Evolutionary conservation across 2,797 vertebrate species (phyloP).

Genomic region (Nasua narica): DNA sequence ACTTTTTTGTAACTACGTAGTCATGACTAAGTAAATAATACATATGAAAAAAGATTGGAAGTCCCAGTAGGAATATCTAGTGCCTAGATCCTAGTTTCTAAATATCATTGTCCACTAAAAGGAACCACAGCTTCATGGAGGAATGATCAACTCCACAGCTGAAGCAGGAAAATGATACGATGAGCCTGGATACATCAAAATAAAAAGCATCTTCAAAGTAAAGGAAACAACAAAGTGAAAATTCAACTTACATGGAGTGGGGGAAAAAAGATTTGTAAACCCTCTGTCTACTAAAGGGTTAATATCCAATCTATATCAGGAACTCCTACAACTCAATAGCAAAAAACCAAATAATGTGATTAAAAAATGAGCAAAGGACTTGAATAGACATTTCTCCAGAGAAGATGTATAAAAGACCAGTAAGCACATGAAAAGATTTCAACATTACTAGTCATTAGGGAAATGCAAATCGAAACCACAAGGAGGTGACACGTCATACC

Average conservation of each 20-base stretch:
- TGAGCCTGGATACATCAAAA: background rate
- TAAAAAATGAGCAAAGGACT: background rate
- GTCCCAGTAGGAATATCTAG: background rate
- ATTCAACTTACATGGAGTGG: background rate
- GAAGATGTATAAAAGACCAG: background rate
- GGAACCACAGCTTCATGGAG: background rate
- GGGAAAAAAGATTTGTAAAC: background rate
- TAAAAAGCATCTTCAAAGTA: background rate
- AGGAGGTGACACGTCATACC: background rate
- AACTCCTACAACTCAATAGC: background rate
- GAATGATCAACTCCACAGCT: background rate
- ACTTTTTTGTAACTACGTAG: background rate
- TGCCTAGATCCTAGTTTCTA: conserved; percentile 4
- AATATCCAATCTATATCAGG: background rate
- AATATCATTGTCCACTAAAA: background rate
- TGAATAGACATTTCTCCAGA: background rate
- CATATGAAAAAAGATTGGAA: background rate
- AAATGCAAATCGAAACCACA: background rate
- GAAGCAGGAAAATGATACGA: background rate
- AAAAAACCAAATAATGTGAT: background rate
- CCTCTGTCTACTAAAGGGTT: background rate
- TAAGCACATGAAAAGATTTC: background rate
- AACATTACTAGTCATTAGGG: background rate
- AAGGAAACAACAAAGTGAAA: background rate
- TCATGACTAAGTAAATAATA: background rate